These are phyloP conservation scores for Calcarius lapponicus DNA, from an alignment of 2,797 vertebrate species.

Conservation along the genomic window DNA sequence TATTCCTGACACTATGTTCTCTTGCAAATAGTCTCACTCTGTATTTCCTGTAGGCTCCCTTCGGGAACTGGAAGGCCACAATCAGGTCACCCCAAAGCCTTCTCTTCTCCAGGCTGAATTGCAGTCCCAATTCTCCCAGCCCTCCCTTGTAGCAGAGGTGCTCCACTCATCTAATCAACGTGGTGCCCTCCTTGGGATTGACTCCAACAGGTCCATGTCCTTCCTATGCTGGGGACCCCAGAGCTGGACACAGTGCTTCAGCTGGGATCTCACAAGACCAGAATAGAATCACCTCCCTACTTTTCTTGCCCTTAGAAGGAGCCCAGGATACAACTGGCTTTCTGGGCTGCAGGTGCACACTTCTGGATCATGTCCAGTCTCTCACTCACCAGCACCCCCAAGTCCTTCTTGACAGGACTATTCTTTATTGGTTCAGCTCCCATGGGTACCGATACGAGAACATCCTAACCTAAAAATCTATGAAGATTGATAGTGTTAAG, in stretches of 20 bases:
- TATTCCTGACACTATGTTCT: background rate
- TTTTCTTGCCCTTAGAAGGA: background rate
- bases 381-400: background rate
- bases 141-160: background rate
- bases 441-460: background rate
- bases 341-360: background rate
- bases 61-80: background rate
- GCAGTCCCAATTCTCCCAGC: too few species aligned
- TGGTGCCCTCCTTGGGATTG: background rate
- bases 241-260: background rate
- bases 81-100: background rate
- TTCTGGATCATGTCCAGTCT: background rate
- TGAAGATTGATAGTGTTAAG: background rate
- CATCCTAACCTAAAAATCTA: background rate
- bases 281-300: background rate
- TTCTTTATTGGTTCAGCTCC: background rate
- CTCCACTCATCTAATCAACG: background rate
- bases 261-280: background rate
- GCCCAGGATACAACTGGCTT: background rate
- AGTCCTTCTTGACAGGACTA: background rate
- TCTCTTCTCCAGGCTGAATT: background rate
- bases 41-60: background rate
- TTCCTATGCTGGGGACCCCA: background rate
- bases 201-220: background rate
- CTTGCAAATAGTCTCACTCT: background rate